Conservation (phyloP, 2,888 invertebrate species). For the Tineola bisselliella region DNA sequence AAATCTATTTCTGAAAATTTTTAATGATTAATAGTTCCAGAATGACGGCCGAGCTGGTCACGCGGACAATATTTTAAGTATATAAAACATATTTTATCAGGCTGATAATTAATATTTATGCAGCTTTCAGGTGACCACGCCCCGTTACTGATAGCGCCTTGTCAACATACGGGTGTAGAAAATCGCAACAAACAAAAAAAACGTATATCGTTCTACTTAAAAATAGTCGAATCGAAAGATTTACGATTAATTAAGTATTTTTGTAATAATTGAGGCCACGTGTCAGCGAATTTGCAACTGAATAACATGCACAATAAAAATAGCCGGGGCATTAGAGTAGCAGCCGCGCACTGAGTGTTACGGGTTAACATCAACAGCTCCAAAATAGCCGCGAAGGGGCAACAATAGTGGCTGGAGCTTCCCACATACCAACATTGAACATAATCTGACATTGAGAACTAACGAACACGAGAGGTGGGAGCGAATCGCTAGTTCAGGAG, state of each 20-base stretch:
- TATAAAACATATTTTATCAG: not conserved
- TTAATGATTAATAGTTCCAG: not conserved
- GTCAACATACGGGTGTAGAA: not conserved
- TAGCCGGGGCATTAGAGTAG: not conserved
- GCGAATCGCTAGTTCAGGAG: not conserved
- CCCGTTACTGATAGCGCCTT: not conserved
- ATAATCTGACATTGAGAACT: not conserved
- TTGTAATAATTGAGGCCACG: not conserved
- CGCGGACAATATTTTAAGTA: not conserved
- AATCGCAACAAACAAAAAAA: not conserved
- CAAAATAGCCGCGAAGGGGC: conserved; percentile 9
- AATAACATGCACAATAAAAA: conserved; percentile 4
- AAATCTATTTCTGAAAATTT: not conserved
- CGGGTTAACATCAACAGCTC: not conserved
- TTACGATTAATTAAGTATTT: not conserved
- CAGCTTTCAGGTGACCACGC: not conserved
- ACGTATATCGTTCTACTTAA: not conserved
- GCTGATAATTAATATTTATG: not conserved
- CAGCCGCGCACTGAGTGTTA: not conserved
- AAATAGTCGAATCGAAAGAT: not conserved
- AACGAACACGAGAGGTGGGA: not conserved
- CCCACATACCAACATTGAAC: not conserved
- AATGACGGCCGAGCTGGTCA: not conserved
- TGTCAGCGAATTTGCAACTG: not conserved
- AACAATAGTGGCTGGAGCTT: conserved; percentile 3